A percentile compares a stretch with the other conserved stretches of the same genome.
These are phyloP conservation scores for Cottus gobio DNA, from an alignment of 2,113 vertebrate genomes.

Conservation along the genomic window DNA sequence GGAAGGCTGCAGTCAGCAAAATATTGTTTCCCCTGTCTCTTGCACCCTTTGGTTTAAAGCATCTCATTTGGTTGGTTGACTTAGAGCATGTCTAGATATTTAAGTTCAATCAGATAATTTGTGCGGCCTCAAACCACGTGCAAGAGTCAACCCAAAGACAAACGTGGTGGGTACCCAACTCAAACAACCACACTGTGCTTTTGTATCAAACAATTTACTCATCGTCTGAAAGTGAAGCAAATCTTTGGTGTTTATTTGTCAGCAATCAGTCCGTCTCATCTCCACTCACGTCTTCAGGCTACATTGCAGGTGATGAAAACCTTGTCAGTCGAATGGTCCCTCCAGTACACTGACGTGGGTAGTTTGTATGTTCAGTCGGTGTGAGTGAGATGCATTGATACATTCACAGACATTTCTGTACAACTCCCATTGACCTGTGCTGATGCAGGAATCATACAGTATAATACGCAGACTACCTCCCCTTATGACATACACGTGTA, in stretches of 20 bases:
- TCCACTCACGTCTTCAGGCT: background rate
- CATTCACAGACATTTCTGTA: background rate
- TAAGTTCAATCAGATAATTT: background rate
- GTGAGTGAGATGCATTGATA: background rate
- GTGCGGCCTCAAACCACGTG: background rate
- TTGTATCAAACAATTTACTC: background rate
- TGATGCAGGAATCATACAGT: background rate
- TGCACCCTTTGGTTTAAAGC: background rate
- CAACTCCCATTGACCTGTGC: background rate
- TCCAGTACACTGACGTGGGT: background rate
- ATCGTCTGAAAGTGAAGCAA: background rate
- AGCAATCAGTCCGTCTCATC: background rate
- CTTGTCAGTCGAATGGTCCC: background rate
- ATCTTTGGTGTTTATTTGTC: background rate
- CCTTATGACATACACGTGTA: slow-evolving; percentile 10
- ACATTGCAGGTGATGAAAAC: background rate
- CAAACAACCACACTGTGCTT: background rate
- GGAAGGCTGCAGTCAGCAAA: background rate
- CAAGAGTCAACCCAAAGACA: background rate
- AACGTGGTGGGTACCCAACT: background rate
- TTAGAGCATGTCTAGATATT: background rate
- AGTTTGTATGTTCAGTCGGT: background rate
- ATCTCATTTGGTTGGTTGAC: background rate
- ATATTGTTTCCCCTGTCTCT: background rate
- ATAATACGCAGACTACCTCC: background rate